These are phyloP conservation scores for Synanthedon tipuliformis DNA, from an alignment of 2,888 invertebrate genomes.

Conservation along the genomic window DNA sequence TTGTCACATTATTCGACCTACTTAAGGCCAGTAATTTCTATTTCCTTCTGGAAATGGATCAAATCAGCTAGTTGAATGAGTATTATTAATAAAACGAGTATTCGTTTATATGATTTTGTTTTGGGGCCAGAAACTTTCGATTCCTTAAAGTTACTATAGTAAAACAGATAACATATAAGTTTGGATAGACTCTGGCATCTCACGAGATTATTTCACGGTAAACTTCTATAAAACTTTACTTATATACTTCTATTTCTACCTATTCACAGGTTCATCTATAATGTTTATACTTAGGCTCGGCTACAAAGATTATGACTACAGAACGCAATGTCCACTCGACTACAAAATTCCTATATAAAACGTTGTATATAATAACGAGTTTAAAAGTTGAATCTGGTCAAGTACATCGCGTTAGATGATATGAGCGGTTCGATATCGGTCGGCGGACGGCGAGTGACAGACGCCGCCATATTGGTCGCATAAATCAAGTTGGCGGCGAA, in stretches of 20 bases:
- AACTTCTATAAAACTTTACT: too few species aligned
- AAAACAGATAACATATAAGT: too few species aligned
- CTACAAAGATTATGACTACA: too few species aligned
- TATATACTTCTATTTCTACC: too few species aligned
- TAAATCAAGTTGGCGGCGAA: conserved; percentile 62
- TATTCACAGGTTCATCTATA: too few species aligned
- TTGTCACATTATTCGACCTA: conserved; percentile 67
- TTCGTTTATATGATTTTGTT: conserved; percentile 49
- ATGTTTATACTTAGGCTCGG: too few species aligned
- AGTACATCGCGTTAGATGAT: conserved; percentile 33
- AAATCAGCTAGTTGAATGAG: too few species aligned
- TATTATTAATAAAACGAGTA: conserved; percentile 19
- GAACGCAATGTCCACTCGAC: too few species aligned
- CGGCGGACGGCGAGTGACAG: conserved; percentile 50
- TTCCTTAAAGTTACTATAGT: too few species aligned
- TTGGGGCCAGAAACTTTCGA: conserved; percentile 24
- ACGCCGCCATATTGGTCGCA: conserved; percentile 65
- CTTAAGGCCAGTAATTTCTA: conserved; percentile 41
- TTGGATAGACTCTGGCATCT: too few species aligned
- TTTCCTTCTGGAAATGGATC: too few species aligned
- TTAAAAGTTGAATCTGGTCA: conserved; percentile 7
- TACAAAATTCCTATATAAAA: not conserved
- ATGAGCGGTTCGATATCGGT: conserved; percentile 53
- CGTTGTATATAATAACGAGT: not conserved
- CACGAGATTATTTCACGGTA: too few species aligned